Evolutionary conservation across 2,888 invertebrate species (phyloP), one percentile per base, ranked within the genome.

Genomic region (Stenchaetothrips biformis): DNA sequence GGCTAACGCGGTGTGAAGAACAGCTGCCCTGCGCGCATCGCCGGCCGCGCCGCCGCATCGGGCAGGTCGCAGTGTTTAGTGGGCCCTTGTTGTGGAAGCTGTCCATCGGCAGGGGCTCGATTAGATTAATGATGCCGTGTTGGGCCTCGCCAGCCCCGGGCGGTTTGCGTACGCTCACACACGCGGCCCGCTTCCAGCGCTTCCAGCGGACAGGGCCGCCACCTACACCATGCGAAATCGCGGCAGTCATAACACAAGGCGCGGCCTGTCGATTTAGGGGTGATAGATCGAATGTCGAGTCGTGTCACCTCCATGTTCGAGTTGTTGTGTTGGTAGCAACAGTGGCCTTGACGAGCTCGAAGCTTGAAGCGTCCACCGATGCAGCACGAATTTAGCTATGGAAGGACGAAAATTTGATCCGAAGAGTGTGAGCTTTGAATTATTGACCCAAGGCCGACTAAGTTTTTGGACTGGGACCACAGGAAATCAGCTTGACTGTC

Each of bases 101-200:
- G 67, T 74, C 67, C 25, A 74, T 74, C 67, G 67, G 21, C 67
- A 11, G 21, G 25, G 21, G 67, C 25, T 74, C 67, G 67, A 74
- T 74, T 74, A 74, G 67, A 74, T 74, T 74, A 74, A 74, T 74
- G 67, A 74, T 74, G 67, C 67, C 67, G 25, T 74, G 67, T 74
- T 74, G 67, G 67, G 9, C 67, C 67, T 74, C 67, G 37, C 37
- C 37, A 37, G 37, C 37, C 37, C 37, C 37, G 67, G 25, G 67
- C 67, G 25, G 67, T 74, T 74, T 74, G 25, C 67, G 25, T 25
- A 25, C 25, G 25, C 67, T 25, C 67, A 74, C 11, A 74, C 67
- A 74, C 67, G 25, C 67, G 21, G 21, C 16, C 18, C 18, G 67
- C 21, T 74, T 74, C 67, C 21, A 74, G 53, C 21, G 67, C 67